phyloP scores from a whole-genome alignment of 2,888 invertebrate genomes.

The Brenthis ino region DNA sequence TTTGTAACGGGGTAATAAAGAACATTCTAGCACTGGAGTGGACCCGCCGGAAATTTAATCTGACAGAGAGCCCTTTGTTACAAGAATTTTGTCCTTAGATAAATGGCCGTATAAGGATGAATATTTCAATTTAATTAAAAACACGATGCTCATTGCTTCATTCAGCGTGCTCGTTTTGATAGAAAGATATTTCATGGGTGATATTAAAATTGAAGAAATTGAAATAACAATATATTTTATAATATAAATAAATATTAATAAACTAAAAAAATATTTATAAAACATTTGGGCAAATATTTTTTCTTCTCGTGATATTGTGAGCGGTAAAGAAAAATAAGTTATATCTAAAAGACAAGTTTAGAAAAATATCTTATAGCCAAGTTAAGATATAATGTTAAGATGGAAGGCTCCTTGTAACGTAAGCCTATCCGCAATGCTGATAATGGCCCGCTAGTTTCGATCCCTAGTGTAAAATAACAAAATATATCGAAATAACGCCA shows the following conservation, averaged over 20 bases:
- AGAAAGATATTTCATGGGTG: constrained; percentile 24
- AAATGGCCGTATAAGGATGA: constrained; percentile 68
- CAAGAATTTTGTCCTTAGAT: constrained; percentile 70
- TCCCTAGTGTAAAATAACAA: constrained; percentile 39
- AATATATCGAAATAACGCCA: constrained; percentile 28
- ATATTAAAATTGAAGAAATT: constrained; percentile 11
- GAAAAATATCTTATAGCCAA: constrained; percentile 21
- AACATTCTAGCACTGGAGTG: constrained; percentile 73
- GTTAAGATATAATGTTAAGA: constrained; percentile 32
- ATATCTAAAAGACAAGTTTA: constrained; percentile 9
- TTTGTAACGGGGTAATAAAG: constrained; percentile 78
- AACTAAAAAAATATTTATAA: too few species aligned
- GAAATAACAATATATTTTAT: not conserved
- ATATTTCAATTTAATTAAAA: constrained; percentile 78
- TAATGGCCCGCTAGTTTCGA: constrained; percentile 39
- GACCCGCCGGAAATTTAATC: constrained; percentile 80
- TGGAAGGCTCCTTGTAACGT: constrained; percentile 35
- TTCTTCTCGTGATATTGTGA: too few species aligned
- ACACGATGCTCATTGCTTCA: constrained; percentile 60
- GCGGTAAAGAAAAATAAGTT: too few species aligned
- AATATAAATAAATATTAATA: too few species aligned
- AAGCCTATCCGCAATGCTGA: constrained; percentile 33
- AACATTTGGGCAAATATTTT: too few species aligned
- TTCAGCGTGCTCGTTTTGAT: constrained; percentile 41
- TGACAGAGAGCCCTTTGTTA: constrained; percentile 71